Base-by-base conservation (phyloP, 2,888 invertebrate genomes). In the Tipula helvola region DNA sequence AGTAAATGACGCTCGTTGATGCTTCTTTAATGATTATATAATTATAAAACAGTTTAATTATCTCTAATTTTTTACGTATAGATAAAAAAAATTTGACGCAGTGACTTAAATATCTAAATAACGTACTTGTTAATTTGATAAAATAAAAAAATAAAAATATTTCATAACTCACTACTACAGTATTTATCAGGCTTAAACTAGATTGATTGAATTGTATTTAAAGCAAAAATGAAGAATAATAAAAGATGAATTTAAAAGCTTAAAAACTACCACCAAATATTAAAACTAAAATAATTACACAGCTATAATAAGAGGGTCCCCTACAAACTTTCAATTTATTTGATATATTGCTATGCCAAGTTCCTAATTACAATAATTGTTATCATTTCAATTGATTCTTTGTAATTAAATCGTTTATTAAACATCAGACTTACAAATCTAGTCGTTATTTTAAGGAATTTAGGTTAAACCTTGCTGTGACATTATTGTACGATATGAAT, bases 1-100 rank as follows among this genome's bases (percentile, higher is more conserved):
- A 91, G 88, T 91, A 91, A 42, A 88, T 87, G 10, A 87, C 86
- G n/a, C 39, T 52, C 12, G 86, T 39, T 36, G 44, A 71, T 28
- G 71, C 71, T 71, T 71, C 71, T 71, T 71, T 71, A 71, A 71
- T 71, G 28, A 71, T 71, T 18, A 71, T 71, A 71, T 71, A 71
- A 71, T 71, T 28, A 71, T 71, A 71, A 71, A 28, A 71, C 71
- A 71, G 71, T 71, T 71, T 28, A 71, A 71, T 71, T 71, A 71
- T 71, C 71, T 28, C 52, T 57, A 71, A 28, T 71, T 71, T 71
- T 18, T 71, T 71, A 28, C 28, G 28, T 71, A 4, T 71, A 71
- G 8, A 71, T 18, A 71, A 28, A 71, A 18, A 71, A 28, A 28
- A 57, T 28, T 71, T 71, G 71, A 71, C 71, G 71, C 71, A 71